Percentiles rank a stretch among this genome's conserved stretches.
These are phyloP conservation scores for Temnopleurus reevesii DNA, from an alignment of 53 echinoderm and acorn worm species.

Conservation along the genomic window DNA sequence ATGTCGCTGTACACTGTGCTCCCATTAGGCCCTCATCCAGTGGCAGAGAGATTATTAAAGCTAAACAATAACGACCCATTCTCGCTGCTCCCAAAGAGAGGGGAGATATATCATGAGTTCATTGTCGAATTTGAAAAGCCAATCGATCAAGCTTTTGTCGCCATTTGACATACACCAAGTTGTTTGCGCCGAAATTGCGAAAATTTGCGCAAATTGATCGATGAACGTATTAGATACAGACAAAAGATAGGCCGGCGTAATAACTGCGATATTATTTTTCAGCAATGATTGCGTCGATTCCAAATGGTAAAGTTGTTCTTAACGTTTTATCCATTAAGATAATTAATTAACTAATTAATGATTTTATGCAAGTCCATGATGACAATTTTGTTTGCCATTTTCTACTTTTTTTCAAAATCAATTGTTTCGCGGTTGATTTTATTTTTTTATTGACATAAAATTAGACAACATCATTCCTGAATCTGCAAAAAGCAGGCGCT, in stretches of 20 bases:
- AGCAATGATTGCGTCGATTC: not conserved
- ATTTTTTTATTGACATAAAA: too few species aligned
- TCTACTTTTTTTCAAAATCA: too few species aligned
- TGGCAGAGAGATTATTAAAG: not conserved
- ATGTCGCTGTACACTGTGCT: not conserved
- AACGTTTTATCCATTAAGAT: not conserved
- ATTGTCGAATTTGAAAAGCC: not conserved
- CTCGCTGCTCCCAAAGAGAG: not conserved
- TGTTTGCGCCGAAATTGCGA: conserved; percentile 32
- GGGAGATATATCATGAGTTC: not conserved
- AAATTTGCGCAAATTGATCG: conserved; percentile 35
- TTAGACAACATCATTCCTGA: too few species aligned
- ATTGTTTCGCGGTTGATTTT: too few species aligned
- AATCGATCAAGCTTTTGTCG: conserved; percentile 31
- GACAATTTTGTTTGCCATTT: too few species aligned
- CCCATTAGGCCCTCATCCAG: not conserved
- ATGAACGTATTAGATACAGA: not conserved
- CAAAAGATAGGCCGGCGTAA: conserved; percentile 29
- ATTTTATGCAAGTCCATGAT: too few species aligned
- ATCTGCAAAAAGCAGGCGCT: too few species aligned
- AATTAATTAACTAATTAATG: too few species aligned
- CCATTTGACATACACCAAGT: not conserved
- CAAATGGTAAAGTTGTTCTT: not conserved
- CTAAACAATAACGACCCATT: not conserved
- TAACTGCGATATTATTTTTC: conserved; percentile 27